Evolutionary conservation across 2,888 invertebrate species (phyloP).

Genomic region (Dilophus febrilis): DNA sequence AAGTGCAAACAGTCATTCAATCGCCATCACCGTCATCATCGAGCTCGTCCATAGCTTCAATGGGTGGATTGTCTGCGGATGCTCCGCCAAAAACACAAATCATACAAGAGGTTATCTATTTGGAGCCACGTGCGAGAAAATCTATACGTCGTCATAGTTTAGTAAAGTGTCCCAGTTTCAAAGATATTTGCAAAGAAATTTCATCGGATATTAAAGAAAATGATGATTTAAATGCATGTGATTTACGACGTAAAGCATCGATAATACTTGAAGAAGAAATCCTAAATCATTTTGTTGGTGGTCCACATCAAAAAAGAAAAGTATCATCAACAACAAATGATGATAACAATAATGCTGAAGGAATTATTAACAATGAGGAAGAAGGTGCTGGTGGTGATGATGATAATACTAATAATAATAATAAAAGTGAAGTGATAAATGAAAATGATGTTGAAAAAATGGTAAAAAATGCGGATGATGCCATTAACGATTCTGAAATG

Average conservation of each 20-base stretch:
- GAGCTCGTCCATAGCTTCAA: neutral
- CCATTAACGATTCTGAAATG: no score
- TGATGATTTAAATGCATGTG: slow-evolving; percentile 37
- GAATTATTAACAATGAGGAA: no score
- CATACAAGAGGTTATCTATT: slow-evolving; percentile 14
- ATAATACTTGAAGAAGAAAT: slow-evolving; percentile 40
- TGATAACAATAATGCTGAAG: neutral
- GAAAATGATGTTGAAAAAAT: no score
- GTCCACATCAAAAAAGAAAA: neutral
- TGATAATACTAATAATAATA: no score
- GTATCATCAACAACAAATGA: neutral
- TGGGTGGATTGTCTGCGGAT: no score
- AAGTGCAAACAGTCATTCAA: slow-evolving; percentile 14
- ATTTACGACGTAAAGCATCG: slow-evolving; percentile 29
- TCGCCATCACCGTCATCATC: no score
- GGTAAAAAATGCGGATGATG: no score
- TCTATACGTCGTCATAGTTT: slow-evolving; percentile 23
- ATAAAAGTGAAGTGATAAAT: no score
- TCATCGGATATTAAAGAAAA: slow-evolving; percentile 32
- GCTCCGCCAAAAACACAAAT: slow-evolving; percentile 10
- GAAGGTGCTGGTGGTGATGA: no score
- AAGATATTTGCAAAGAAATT: slow-evolving; percentile 37
- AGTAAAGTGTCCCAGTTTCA: slow-evolving; percentile 33
- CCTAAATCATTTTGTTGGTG: neutral
- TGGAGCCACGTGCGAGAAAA: slow-evolving; percentile 23